Evolutionary conservation across 2,888 invertebrate genomes (phyloP).

Genomic region (Leptopilina syphax): DNA sequence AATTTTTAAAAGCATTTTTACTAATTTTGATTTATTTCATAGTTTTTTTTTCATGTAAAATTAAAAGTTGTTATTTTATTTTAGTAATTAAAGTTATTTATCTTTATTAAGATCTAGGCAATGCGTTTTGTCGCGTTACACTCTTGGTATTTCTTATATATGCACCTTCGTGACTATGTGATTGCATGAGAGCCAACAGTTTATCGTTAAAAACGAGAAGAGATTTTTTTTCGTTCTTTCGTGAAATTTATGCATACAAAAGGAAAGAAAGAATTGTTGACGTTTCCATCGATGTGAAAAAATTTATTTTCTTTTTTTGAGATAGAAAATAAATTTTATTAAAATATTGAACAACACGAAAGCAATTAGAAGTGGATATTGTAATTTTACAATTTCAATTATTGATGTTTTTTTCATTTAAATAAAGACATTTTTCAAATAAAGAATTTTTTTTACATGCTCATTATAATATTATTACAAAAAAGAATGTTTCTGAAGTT

Average conservation of each 20-base stretch:
- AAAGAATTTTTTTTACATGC: no score
- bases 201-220: conserved; percentile 29
- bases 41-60: conserved; percentile 14
- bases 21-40: not conserved
- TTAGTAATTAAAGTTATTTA: not conserved
- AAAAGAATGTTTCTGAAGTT: no score
- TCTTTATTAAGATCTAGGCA: conserved; percentile 1
- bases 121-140: conserved; percentile 12
- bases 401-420: not conserved
- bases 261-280: conserved; percentile 17
- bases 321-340: not conserved
- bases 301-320: conserved; percentile 1
- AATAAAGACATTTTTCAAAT: no score
- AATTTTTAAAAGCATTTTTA: not conserved
- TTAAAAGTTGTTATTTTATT: conserved; percentile 1
- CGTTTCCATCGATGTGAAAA: conserved; percentile 18
- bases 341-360: not conserved
- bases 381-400: not conserved
- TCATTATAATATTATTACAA: no score
- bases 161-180: conserved; percentile 38
- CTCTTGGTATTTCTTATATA: conserved; percentile 8
- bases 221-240: conserved; percentile 4
- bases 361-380: not conserved
- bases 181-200: conserved; percentile 31
- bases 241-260: not conserved